A percentile compares a stretch with the other conserved stretches of the same genome.
phyloP scores from a whole-genome alignment of 2,797 vertebrate species.

The Periophthalmus magnuspinnatus region DNA sequence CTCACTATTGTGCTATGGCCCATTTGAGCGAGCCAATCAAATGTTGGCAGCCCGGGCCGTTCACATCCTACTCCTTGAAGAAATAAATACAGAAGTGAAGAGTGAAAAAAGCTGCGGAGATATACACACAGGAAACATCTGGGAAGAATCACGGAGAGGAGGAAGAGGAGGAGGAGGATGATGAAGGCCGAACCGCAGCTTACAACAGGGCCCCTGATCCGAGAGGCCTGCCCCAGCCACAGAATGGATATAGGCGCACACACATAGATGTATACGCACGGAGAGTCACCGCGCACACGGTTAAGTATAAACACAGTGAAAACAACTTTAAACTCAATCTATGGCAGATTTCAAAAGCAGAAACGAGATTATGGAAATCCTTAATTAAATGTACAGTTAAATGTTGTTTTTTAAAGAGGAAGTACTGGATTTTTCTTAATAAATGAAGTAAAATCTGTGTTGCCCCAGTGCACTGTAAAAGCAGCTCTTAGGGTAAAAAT shows the following conservation, averaged over 20 bases:
- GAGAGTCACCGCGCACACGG: conserved; percentile 20
- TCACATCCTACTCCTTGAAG: conserved; percentile 58
- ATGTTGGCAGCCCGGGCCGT: conserved; percentile 51
- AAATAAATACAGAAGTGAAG: conserved; percentile 41
- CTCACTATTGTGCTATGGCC: conserved; percentile 62
- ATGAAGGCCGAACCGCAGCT: conserved; percentile 74
- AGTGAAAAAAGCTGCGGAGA: conserved; percentile 35
- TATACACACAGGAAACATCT: conserved; percentile 92
- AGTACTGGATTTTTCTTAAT: background rate
- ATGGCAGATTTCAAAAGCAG: conserved; percentile 21
- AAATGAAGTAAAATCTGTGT: no score
- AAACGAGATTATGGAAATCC: conserved; percentile 30
- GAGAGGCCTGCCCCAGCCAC: conserved; percentile 46
- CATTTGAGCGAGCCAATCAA: conserved; percentile 53
- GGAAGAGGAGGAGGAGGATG: conserved; percentile 35
- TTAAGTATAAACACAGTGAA: conserved; percentile 45
- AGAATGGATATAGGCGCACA: conserved; percentile 39
- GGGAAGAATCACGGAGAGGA: conserved; percentile 78
- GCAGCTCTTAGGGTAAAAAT: no score
- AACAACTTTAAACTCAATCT: conserved; percentile 24
- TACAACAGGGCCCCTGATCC: conserved; percentile 65
- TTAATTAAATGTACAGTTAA: conserved; percentile 22
- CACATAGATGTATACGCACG: conserved; percentile 10
- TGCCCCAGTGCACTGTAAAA: no score
- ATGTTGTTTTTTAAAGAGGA: background rate